Evolutionary conservation across 2,113 vertebrate species (phyloP).

Genomic region (Neofelis nebulosa): DNA sequence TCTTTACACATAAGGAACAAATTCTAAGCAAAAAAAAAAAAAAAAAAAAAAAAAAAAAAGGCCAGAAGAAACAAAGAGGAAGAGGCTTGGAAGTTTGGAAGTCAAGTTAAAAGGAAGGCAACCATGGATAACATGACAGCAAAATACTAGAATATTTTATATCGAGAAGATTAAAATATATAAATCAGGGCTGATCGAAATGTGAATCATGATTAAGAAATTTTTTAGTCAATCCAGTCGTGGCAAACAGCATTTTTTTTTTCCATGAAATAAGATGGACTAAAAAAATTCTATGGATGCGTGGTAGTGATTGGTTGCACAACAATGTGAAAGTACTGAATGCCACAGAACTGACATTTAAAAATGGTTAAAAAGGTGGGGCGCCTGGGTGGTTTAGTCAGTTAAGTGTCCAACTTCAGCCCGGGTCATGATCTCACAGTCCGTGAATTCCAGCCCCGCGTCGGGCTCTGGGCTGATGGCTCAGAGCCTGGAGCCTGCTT

Average conservation of each 20-base stretch:
- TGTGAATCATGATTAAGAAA: background rate
- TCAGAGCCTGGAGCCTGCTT: too few relatives aligned
- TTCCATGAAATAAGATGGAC: background rate
- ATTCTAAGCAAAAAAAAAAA: background rate
- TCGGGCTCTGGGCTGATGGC: too few relatives aligned
- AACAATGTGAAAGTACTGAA: background rate
- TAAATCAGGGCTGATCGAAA: background rate
- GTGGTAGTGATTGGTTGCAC: too few relatives aligned
- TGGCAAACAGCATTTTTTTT: background rate
- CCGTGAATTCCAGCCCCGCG: too few relatives aligned
- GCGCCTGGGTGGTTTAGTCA: too few relatives aligned
- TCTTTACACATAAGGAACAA: background rate
- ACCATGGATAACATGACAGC: background rate
- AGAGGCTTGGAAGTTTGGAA: background rate
- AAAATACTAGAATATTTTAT: background rate
- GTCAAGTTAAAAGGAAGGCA: background rate
- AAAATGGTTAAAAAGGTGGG: background rate
- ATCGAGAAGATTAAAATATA: background rate
- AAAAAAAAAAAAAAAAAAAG: background rate
- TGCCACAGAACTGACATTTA: background rate
- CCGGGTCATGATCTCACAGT: too few relatives aligned
- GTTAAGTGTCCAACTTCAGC: too few relatives aligned
- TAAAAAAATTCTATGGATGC: background rate
- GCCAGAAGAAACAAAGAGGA: background rate
- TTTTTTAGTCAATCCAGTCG: background rate